Evolutionary conservation across 2,113 vertebrate species (phyloP).

Genomic region (Sisor rabdophorus): DNA sequence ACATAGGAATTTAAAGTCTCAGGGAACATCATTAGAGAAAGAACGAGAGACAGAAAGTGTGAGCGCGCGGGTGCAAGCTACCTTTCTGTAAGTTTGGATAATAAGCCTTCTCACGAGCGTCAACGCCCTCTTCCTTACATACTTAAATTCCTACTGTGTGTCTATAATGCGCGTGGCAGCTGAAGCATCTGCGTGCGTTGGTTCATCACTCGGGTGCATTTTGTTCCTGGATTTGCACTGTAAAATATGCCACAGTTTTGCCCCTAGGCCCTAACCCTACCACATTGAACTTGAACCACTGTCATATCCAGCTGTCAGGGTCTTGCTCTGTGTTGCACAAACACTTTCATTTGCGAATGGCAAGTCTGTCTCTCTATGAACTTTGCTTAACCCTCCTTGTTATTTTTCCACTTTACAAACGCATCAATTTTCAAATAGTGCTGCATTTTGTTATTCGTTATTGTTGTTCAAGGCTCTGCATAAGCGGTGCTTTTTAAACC

Average conservation of each 20-base stretch:
- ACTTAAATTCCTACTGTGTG: slow-evolving; percentile 59
- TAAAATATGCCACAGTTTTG: slow-evolving; percentile 60
- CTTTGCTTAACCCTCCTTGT: slow-evolving; percentile 52
- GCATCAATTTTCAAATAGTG: slow-evolving; percentile 48
- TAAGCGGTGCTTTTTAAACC: not conserved
- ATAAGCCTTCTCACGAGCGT: slow-evolving; percentile 71
- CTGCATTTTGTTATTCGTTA: not conserved
- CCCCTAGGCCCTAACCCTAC: slow-evolving; percentile 58
- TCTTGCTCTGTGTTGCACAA: slow-evolving; percentile 53
- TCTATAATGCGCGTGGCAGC: slow-evolving; percentile 64
- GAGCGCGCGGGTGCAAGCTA: slow-evolving; percentile 39
- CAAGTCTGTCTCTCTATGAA: slow-evolving; percentile 48
- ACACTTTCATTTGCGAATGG: slow-evolving; percentile 50
- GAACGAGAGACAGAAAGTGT: no score
- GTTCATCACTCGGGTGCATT: slow-evolving; percentile 61
- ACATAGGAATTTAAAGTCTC: slow-evolving; percentile 64
- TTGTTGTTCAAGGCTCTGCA: slow-evolving; percentile 32
- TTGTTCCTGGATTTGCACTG: slow-evolving; percentile 58
- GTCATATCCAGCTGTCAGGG: slow-evolving; percentile 53
- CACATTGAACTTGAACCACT: slow-evolving; percentile 59
- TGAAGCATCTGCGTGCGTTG: slow-evolving; percentile 55
- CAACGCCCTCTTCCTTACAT: slow-evolving; percentile 63
- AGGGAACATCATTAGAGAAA: slow-evolving; percentile 70
- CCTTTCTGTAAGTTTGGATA: slow-evolving; percentile 67
- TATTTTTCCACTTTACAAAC: slow-evolving; percentile 51